Percentiles rank a stretch among this genome's conserved stretches.
These are phyloP conservation scores for Bicyclus anynana DNA, from an alignment of 1,140 invertebrate species.

Conservation along the genomic window DNA sequence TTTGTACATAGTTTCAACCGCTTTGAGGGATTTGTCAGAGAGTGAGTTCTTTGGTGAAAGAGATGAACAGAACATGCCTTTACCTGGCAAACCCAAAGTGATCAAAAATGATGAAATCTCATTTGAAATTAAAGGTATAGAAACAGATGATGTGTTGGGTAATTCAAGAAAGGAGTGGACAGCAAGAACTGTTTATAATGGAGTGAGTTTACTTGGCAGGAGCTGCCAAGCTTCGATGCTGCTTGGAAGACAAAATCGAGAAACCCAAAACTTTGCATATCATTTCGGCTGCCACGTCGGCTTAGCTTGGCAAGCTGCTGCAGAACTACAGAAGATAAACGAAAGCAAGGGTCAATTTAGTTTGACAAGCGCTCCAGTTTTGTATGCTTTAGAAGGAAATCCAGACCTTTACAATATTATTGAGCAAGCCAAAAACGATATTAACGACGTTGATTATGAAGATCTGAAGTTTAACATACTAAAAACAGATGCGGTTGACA, in stretches of 20 bases:
- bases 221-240: constrained; percentile 89
- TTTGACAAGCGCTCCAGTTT: constrained; percentile 86
- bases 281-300: constrained; percentile 91
- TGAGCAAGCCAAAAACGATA: constrained; percentile 81
- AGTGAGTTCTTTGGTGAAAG: constrained; percentile 89
- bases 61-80: constrained; percentile 87
- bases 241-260: constrained; percentile 84
- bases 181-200: constrained; percentile 86
- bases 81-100: constrained; percentile 81
- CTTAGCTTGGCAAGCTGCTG: constrained; percentile 87
- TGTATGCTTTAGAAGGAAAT: constrained; percentile 86
- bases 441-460: constrained; percentile 84
- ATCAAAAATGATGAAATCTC: constrained; percentile 45
- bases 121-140: constrained; percentile 51
- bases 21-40: constrained; percentile 88
- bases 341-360: constrained; percentile 78
- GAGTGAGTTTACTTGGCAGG: constrained; percentile 87
- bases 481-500: constrained; percentile 76
- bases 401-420: constrained; percentile 82
- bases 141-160: constrained; percentile 76
- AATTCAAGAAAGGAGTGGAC: constrained; percentile 89
- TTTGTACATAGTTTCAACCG: constrained; percentile 89
- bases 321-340: constrained; percentile 76
- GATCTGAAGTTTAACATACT: constrained; percentile 84
- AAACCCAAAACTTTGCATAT: constrained; percentile 83